Base-by-base conservation (phyloP, 2,797 vertebrate species). In the Parauchenoglanis ngamensis region DNA sequence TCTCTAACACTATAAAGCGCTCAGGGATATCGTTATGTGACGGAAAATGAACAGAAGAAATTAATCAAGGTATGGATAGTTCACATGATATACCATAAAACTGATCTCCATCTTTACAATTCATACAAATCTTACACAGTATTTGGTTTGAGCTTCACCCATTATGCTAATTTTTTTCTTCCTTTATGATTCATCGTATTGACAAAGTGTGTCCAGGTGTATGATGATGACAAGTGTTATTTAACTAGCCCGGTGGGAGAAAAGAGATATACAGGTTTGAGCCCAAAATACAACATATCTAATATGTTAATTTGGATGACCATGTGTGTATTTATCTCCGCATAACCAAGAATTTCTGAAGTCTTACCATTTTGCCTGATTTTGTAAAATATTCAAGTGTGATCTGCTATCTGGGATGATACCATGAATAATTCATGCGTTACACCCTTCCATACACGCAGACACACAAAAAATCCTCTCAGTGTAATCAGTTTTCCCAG, bases 371-470 rank as follows among this genome's bases (percentile, higher is more conserved):
- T 82, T 81, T 70, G 82, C 91, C 89, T 92, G 92, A 91, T 93
- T 94, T 90, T 88, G 90, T 91, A 86, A 91, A 93, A 93, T 92
- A 93, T 93, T 93, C 92, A 93, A 92, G 93, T 90, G 73, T 63
- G 89, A 92, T 85, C 91, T 78, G 91, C 87, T 94, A 91, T 94
- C 87, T 90, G 94, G 90, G 89, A 79, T 63, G 57, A 81, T 8
- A 63, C 85, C 86, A 92, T 95, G 90, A 93, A 95, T 94, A 94
- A 94, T 94, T 95, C 94, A 95, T 93, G 73, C 63, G 90, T 91
- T 68, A 85, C 72, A 56, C 61, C 19, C 52, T 28, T 65, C 35
- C n/a, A 23, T 46, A 52, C 28, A 25, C 52, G 68, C 56, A 44
- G 78, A 25, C 46, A 31, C 28, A 44, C 49, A 76, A 63, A 40